Evolutionary conservation across 2,797 vertebrate genomes (phyloP), one percentile per base, ranked within the genome.

Genomic region (Semotilus atromaculatus): DNA sequence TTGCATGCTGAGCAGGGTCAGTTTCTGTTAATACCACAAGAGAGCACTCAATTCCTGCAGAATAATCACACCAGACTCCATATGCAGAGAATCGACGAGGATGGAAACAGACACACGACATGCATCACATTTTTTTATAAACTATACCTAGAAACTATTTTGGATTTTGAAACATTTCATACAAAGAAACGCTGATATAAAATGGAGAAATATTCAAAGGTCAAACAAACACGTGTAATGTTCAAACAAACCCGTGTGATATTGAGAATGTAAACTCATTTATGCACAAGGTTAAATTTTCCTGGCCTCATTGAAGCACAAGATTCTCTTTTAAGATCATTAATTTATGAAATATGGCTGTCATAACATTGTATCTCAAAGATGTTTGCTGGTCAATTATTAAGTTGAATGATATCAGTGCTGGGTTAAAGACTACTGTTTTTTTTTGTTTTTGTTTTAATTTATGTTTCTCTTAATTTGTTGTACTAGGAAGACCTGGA

Each of bases 21-120:
- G 48, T 88, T 88, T 81, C 23, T 34, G n/a, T 77, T 84, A 67
- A 80, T 78, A 60, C 88, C 88, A 90, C 89, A 87, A 90, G 89
- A 87, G 89, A 88, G 89, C 88, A 90, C 87, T 90, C 72, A 83
- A 79, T 86, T 89, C 81, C 77, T 70, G 74, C 26, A 23, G 67
- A 86, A 84, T 55, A 77, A 67, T 71, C 34, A 31, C 5, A 29
- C 29, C 34, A 19, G 19, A 73, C 51, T 73, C 34, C 23, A 38
- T 36, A 64, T n/a, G 58, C 45, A 79, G 66, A 34, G 36, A 70
- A 43, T 53, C 14, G 9, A n/a, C 58, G 73, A 81, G 5, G 26
- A 45, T 2, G 5, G 8, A 38, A 51, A 66, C 7, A 11, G 38
- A 48, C 40, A 14, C 31, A 45, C n/a, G 7, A 34, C 18, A 19